Conservation (phyloP, 2,888 invertebrate species). For the Synanthedon vespiformis region DNA sequence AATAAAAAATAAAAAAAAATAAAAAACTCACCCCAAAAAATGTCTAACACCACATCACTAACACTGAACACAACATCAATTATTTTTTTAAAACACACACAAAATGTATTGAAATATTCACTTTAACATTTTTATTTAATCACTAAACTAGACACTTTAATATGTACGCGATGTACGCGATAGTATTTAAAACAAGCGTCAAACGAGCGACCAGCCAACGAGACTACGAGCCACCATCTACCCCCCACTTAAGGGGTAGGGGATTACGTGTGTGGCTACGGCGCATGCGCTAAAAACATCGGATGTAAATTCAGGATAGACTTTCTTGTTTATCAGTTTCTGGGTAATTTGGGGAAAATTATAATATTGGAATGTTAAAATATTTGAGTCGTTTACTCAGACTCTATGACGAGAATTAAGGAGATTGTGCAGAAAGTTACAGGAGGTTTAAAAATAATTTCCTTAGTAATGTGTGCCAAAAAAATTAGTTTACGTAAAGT, state of each 20-base stretch:
- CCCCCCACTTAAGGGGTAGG: background rate
- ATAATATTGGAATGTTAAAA: background rate
- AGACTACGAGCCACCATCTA: background rate
- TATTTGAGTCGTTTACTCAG: too few relatives aligned
- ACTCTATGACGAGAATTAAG: too few relatives aligned
- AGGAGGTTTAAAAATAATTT: too few relatives aligned
- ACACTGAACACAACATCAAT: background rate
- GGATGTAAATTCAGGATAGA: background rate
- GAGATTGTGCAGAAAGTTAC: too few relatives aligned
- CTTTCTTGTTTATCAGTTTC: background rate
- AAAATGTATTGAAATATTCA: background rate
- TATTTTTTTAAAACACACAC: background rate
- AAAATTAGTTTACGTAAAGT: too few relatives aligned
- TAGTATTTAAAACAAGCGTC: background rate
- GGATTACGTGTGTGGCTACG: background rate
- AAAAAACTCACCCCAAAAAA: background rate
- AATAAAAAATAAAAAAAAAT: background rate
- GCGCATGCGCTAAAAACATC: background rate
- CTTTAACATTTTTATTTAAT: background rate
- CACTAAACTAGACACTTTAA: background rate
- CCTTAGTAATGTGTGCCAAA: too few relatives aligned
- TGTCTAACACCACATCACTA: background rate
- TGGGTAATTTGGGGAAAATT: background rate
- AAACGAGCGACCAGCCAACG: background rate
- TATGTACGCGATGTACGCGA: background rate